A percentile compares a stretch with the other conserved stretches of the same genome.
These are phyloP conservation scores for Tauraco hartlaubi DNA, from an alignment of 2,797 vertebrate genomes.

Conservation along the genomic window DNA sequence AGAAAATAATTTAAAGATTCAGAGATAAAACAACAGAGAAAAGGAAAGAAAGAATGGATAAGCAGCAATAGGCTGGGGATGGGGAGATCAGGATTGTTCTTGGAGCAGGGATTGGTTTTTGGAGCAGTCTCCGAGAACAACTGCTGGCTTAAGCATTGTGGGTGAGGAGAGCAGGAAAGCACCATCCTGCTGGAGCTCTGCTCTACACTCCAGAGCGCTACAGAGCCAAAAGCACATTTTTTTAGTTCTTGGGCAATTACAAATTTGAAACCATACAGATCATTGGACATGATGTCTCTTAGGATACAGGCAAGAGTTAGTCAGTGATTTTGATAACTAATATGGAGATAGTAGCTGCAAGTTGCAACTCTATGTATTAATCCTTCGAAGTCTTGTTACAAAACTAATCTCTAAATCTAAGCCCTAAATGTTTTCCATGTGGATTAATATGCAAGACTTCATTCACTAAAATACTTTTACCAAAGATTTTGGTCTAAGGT, in stretches of 20 bases:
- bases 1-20: neutral
- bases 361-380: neutral
- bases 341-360: neutral
- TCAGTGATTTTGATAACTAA: neutral
- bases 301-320: neutral
- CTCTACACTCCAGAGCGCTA: neutral
- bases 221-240: neutral
- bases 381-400: neutral
- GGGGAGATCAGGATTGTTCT: neutral
- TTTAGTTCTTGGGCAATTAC: neutral
- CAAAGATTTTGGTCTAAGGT: neutral
- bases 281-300: neutral
- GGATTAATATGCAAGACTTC: neutral
- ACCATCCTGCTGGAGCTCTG: neutral
- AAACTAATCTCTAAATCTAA: neutral
- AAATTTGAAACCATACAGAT: neutral
- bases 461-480: neutral
- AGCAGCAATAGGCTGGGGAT: neutral
- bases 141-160: neutral
- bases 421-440: neutral
- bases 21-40: neutral
- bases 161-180: neutral
- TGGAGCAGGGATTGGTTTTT: neutral
- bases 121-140: neutral
- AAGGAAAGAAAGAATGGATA: neutral